Base-by-base conservation (phyloP, 2,797 vertebrate species). In the Octomys mimax region DNA sequence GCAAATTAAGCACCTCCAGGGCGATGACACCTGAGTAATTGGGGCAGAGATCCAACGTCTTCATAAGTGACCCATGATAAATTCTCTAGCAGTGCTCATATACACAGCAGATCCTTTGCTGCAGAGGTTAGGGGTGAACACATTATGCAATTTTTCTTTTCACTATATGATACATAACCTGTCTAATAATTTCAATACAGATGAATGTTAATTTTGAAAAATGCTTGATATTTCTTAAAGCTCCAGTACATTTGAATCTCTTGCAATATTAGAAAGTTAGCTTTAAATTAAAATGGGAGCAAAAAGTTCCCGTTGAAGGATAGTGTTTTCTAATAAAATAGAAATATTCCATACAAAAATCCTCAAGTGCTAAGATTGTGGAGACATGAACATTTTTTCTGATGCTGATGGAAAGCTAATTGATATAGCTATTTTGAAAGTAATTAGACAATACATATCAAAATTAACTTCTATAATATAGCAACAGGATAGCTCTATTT, bases 151-250 rank as follows among this genome's bases (percentile, higher is more conserved):
- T 75, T 91, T 83, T 87, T 42, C 52, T 80, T 8, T 92, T 61
- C 52, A 75, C 61, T 18, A 70, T 13, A 36, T 87, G 85, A 78
- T 26, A 10, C 14, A 54, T 49, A 68, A 85, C 1, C 31, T 39
- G 86, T 52, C 19, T 59, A 87, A 83, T 78, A 66, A 91, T 87
- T 83, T 19, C 3, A 92, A 82, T n/a, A 87, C 39, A 91, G 11
- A 54, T 33, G 92, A 92, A 89, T 31, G n/a, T 13, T 82, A 49
- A 57, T 87, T 91, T 91, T 81, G 36, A 86, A 85, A 87, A 93
- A 39, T 42, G 26, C 36, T 33, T 57, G 33, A 46, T 24, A 87
- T 80, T 4, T 78, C 42, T 85, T 87, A 75, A 92, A 46, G 92
- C n/a, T 95, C 52, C n/a, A 83, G 54, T 22, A 39, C 4, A 88